Percentiles rank a stretch among this genome's conserved stretches.
phyloP scores from a whole-genome alignment of 2,113 vertebrate genomes.

The Heteronetta atricapilla region DNA sequence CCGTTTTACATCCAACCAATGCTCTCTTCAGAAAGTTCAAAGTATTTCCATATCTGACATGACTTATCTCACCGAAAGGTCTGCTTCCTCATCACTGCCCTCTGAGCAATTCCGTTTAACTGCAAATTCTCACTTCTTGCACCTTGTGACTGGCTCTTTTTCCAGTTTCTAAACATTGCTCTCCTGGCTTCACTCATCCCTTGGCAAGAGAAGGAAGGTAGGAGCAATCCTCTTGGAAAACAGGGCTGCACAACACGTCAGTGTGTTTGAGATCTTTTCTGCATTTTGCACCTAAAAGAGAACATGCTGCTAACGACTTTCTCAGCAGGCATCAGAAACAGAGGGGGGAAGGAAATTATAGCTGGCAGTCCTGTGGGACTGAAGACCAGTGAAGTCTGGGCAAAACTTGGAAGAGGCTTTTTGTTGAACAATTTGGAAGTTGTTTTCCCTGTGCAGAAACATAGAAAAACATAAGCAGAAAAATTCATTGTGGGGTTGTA shows the following conservation, averaged over 20 bases:
- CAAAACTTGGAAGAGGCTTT: not conserved
- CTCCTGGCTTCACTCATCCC: not conserved
- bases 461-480: not conserved
- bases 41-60: not conserved
- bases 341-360: not conserved
- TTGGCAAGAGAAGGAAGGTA: not conserved
- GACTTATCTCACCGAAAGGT: not conserved
- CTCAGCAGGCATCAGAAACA: not conserved
- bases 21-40: slow-evolving; percentile 19
- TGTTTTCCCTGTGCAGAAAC: not conserved
- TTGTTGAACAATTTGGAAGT: not conserved
- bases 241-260: not conserved
- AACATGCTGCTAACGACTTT: fast-evolving
- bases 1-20: slow-evolving; percentile 13
- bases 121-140: not conserved
- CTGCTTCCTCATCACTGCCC: not conserved
- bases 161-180: not conserved
- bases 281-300: not conserved
- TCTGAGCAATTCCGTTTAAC: not conserved
- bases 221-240: not conserved
- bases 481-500: not conserved
- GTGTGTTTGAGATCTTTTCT: not conserved
- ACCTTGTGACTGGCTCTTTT: not conserved
- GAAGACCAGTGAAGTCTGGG: not conserved
- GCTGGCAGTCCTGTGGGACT: not conserved